A percentile compares a stretch with the other conserved stretches of the same genome.
Evolutionary conservation across 2,113 vertebrate species (phyloP).

Genomic region (Pyxicephalus adspersus): DNA sequence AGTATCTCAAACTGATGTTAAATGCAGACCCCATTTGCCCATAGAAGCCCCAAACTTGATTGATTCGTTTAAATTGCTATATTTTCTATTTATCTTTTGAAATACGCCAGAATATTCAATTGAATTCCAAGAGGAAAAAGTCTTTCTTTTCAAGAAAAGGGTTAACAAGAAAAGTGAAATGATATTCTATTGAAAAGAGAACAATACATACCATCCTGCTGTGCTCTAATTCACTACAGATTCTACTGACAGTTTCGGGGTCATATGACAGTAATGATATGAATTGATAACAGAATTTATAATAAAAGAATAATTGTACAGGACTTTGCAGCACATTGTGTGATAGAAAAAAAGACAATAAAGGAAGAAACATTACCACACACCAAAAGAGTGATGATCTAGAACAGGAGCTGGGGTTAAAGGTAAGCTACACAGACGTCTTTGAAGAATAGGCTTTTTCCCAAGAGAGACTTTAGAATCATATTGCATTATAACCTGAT

Average conservation of each 20-base stretch:
- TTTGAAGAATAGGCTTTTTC: conserved; percentile 73
- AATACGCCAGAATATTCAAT: too few species aligned
- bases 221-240: conserved; percentile 44
- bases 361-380: conserved; percentile 39
- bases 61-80: too few species aligned
- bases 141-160: neutral
- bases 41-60: too few species aligned
- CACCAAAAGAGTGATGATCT: conserved; percentile 54
- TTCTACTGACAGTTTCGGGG: conserved; percentile 34
- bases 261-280: conserved; percentile 40
- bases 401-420: conserved; percentile 48
- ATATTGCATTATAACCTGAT: conserved; percentile 68
- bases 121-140: too few species aligned
- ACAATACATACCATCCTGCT: conserved; percentile 9
- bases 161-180: neutral
- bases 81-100: too few species aligned
- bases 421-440: conserved; percentile 63
- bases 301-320: conserved; percentile 49
- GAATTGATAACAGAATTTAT: conserved; percentile 47
- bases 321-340: conserved; percentile 26
- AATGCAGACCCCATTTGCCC: too few species aligned
- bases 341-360: conserved; percentile 35
- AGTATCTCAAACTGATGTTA: too few species aligned
- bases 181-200: conserved; percentile 13
- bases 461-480: conserved; percentile 66